phyloP scores from a whole-genome alignment of 2,113 vertebrate species.

The Equus quagga region DNA sequence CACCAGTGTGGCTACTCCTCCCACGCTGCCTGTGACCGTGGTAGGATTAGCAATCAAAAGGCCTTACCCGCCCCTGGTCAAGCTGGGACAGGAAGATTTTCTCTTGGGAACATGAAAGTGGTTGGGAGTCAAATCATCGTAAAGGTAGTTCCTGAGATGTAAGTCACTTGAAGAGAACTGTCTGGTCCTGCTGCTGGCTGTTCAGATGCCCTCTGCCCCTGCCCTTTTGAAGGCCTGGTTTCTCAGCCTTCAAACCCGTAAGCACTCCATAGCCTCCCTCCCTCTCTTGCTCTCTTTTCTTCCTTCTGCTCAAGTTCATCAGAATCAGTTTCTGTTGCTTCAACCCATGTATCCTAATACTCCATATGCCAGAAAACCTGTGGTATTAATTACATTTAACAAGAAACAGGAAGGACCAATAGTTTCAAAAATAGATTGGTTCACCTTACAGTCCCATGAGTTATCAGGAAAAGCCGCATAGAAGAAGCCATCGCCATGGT shows the following conservation, averaged over 20 bases:
- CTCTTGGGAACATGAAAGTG: not conserved
- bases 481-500: not conserved
- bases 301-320: not conserved
- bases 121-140: not conserved
- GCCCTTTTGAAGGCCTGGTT: not conserved
- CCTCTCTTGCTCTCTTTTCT: not conserved
- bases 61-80: not conserved
- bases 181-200: not conserved
- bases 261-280: not conserved
- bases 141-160: not conserved
- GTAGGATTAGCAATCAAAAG: not conserved
- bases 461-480: not conserved
- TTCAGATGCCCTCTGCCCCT: not conserved
- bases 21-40: not conserved
- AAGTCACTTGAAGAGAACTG: not conserved
- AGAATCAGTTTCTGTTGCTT: not conserved
- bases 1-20: not conserved
- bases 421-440: not conserved
- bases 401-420: not conserved
- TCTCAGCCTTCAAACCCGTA: not conserved
- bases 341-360: not conserved
- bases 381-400: not conserved
- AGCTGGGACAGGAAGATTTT: not conserved
- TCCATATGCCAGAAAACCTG: not conserved
- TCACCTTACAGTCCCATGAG: not conserved